Evolutionary conservation across 1,140 invertebrate species (phyloP).

Genomic region (Macrosteles quadrilineatus): DNA sequence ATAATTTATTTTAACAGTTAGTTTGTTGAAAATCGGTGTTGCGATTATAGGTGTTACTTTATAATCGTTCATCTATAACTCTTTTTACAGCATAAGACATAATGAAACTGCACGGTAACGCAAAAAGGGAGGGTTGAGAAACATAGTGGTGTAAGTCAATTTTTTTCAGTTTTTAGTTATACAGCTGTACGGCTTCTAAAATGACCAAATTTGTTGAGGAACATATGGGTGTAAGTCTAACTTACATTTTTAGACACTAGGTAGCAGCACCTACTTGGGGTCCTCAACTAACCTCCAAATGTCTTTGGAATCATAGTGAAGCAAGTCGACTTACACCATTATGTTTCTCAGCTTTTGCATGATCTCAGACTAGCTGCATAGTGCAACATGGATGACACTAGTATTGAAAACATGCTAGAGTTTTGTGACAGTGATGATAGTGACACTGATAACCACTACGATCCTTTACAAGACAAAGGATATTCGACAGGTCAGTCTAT

Average conservation of each 20-base stretch:
- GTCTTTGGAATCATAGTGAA: slow-evolving; percentile 22
- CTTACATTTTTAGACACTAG: background rate
- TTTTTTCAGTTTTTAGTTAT: background rate
- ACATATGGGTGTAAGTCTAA: slow-evolving; percentile 7
- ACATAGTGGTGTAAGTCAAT: slow-evolving; percentile 24
- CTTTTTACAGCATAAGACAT: no score
- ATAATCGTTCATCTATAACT: no score
- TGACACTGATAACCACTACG: background rate
- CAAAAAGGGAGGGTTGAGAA: slow-evolving; percentile 2
- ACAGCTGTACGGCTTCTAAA: background rate
- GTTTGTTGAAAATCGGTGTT: no score
- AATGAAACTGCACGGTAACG: no score
- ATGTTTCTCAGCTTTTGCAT: background rate
- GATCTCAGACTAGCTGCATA: background rate
- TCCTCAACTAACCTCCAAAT: slow-evolving; percentile 5
- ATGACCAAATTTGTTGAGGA: background rate
- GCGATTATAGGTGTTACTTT: no score
- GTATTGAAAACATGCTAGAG: background rate
- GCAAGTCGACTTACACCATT: slow-evolving; percentile 33
- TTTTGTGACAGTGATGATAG: background rate
- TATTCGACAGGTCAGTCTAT: background rate
- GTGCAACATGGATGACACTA: background rate
- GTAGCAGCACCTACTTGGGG: background rate
- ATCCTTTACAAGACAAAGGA: background rate
- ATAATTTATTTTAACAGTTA: no score